Evolutionary conservation across 2,888 invertebrate genomes (phyloP).

Genomic region (Caenorhabditis afra): DNA sequence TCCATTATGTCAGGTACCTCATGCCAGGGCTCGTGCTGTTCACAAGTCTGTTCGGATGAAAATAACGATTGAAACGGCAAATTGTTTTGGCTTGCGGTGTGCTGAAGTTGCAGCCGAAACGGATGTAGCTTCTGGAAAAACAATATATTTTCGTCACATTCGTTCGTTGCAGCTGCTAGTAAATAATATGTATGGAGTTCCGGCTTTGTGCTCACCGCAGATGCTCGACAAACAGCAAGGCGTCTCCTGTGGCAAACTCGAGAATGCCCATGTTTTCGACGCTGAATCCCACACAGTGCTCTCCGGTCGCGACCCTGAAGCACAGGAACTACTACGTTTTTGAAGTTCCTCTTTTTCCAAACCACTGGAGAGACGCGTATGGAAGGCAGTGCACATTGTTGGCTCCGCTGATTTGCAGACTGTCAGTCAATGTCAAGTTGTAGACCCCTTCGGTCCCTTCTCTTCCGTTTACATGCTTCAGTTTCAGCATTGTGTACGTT

Average conservation of each 20-base stretch:
- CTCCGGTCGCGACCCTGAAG: constrained; percentile 66
- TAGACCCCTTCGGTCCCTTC: constrained; percentile 62
- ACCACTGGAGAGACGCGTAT: constrained; percentile 59
- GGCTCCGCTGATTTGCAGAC: constrained; percentile 50
- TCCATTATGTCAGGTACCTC: constrained; percentile 7
- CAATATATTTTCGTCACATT: not conserved
- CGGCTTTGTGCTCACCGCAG: constrained; percentile 31
- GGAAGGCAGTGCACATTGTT: constrained; percentile 49
- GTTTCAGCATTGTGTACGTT: constrained; percentile 54
- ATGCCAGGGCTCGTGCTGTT: constrained; percentile 48
- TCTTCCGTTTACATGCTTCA: constrained; percentile 44
- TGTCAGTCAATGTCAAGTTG: constrained; percentile 43
- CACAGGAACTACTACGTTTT: not conserved
- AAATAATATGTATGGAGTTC: not conserved
- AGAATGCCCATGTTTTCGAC: constrained; percentile 56
- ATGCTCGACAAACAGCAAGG: constrained; percentile 50
- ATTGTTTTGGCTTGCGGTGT: constrained; percentile 52
- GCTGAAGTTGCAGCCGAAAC: constrained; percentile 58
- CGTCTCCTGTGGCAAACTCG: constrained; percentile 58
- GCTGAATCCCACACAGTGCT: constrained; percentile 65
- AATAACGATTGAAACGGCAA: constrained; percentile 57
- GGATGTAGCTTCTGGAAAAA: constrained; percentile 55
- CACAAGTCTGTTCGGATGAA: constrained; percentile 47
- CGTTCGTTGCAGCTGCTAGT: no score
- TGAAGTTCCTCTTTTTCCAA: not conserved